Evolutionary conservation across 1,140 invertebrate genomes (phyloP), one percentile per base, ranked within the genome.

Genomic region (Drosophila jambulina): DNA sequence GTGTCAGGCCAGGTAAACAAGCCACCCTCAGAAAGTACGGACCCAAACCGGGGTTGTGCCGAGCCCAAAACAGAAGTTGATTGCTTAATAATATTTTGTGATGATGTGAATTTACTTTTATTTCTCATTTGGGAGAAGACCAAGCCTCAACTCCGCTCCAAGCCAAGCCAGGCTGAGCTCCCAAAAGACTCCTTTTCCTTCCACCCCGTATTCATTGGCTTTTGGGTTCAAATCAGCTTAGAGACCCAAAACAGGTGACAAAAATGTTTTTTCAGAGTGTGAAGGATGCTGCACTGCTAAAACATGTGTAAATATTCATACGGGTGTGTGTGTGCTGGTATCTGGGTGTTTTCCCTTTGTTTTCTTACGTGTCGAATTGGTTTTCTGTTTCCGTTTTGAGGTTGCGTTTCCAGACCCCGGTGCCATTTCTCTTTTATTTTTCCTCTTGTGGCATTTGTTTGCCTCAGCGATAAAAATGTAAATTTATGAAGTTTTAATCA

Each of bases 401-500:
- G 75, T 64, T 75, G 61, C 59, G 58, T 76, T 68, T 68, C 46
- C 19, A 23, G 65, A 71, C 23, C 70, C 46, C 36, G 36, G 43
- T 43, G 27, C 61, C 63, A 59, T 49, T 51, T 59, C 63, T 54
- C 69, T 69, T 63, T 59, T 61, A 58, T 60, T 58, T 82, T 68
- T 64, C 48, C n/a, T 51, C 64, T 69, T 79, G 49, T 82, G 70
- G 56, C 80, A 63, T 87, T 88, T 74, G 80, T 67, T 88, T 78
- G 80, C 58, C 75, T 69, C 72, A 72, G 75, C 85, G 85, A 88
- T 88, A 88, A 88, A 88, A 88, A 88, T 88, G 85, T 88, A 88
- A 88, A 88, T 88, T 88, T 88, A 88, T 88, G 85, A 88, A 88
- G 85, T 88, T 88, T 88, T 88, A 88, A 88, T 88, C 85, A 88